These are phyloP conservation scores for Pantherophis guttatus DNA, from an alignment of 2,113 vertebrate genomes.

Conservation along the genomic window DNA sequence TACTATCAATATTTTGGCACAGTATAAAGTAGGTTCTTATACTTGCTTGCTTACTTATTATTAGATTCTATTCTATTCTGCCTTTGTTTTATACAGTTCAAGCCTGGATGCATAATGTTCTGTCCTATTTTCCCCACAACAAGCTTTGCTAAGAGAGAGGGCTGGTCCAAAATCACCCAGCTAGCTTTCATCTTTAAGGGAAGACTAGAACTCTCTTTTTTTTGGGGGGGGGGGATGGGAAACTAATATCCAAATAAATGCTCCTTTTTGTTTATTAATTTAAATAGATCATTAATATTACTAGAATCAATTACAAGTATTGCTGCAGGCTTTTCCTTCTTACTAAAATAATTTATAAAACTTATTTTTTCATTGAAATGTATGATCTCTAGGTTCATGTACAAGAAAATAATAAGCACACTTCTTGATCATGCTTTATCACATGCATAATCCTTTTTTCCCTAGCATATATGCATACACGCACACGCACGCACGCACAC, in stretches of 20 bases:
- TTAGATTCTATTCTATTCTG: neutral
- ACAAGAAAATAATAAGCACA: neutral
- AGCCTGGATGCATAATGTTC: neutral
- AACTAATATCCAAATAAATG: neutral
- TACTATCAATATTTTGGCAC: neutral
- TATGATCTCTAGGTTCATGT: neutral
- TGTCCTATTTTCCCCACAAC: neutral
- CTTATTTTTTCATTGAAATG: neutral
- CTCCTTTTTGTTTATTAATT: neutral
- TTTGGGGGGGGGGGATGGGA: too few relatives aligned
- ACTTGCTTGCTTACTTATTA: neutral
- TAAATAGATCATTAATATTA: neutral
- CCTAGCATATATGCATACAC: neutral
- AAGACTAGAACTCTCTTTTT: neutral
- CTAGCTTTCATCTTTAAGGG: neutral
- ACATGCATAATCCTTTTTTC: neutral
- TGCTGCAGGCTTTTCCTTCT: neutral
- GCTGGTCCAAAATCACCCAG: neutral
- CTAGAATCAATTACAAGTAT: neutral
- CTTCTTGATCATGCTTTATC: neutral
- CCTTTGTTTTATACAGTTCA: neutral
- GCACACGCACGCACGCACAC: fast-evolving
- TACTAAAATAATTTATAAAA: neutral
- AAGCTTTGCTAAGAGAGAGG: neutral
- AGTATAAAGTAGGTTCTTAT: neutral